Evolutionary conservation across 2,888 invertebrate species (phyloP), one percentile per base, ranked within the genome.

Genomic region (Sepioteuthis lessoniana): DNA sequence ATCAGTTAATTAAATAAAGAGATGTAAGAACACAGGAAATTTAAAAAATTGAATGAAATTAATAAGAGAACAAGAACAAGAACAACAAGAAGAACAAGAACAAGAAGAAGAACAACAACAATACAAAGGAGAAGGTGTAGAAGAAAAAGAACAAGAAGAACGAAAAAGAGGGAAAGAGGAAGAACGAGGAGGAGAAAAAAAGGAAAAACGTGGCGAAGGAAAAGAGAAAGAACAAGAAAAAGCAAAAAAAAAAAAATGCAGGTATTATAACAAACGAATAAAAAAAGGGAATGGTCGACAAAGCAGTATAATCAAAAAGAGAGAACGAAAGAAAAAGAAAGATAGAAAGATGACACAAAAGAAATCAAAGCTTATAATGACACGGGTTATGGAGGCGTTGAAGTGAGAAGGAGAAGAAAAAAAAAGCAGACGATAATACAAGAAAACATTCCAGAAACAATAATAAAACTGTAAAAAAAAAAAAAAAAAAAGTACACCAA

Each of bases 241-340:
- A 7, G 25, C 21, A 16, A 10, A 7, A n/a, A 10, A n/a, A 13
- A 76, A n/a, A n/a, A 5, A 10, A n/a, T n/a, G 10, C n/a, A 8
- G 1, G 0, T 0, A 31, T 13, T 5, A 76, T 8, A 5, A 10
- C 8, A 2, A 8, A 60, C 1, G n/a, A 7, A n/a, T 10, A 19
- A 16, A n/a, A 19, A 31, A n/a, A 76, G 10, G n/a, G n/a, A 8
- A n/a, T 10, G 8, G 76, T 8, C 0, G n/a, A 76, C 2, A n/a
- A 76, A n/a, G n/a, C n/a, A n/a, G 76, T 31, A 31, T 21, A 25
- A 60, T 19, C 0, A 31, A 31, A 31, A 31, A 31, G 31, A 28
- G 0, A 5, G 1, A 21, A 31, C 4, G 10, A 10, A 60, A 25
- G 21, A 60, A 2, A 31, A 8, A 21, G 8, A 60, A 28, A 31